A percentile compares a stretch with the other conserved stretches of the same genome.
Conservation (phyloP, 2,888 invertebrate genomes). For the Hydriomena furcata region DNA sequence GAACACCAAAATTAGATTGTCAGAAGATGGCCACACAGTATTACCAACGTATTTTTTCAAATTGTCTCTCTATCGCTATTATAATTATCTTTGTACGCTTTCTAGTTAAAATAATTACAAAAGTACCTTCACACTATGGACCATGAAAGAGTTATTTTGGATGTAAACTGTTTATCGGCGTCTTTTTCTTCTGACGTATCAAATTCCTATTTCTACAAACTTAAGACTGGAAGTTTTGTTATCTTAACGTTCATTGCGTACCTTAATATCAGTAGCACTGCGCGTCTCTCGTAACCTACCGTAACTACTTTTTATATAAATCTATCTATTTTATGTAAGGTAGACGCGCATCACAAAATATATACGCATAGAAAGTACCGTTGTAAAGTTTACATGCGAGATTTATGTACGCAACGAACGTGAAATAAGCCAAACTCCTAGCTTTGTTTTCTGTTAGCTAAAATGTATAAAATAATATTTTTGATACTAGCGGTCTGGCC, state of each 20-base stretch:
- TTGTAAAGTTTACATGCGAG: too few relatives aligned
- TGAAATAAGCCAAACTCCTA: background rate
- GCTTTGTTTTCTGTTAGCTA: constrained; percentile 15
- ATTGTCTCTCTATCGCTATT: constrained; percentile 35
- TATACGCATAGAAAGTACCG: too few relatives aligned
- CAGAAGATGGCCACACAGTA: too few relatives aligned
- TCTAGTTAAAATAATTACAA: constrained; percentile 31
- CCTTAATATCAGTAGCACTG: too few relatives aligned
- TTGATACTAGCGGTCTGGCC: constrained; percentile 63
- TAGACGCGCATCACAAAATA: too few relatives aligned
- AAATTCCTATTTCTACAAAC: constrained; percentile 40
- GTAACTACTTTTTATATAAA: background rate
- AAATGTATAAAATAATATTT: constrained; percentile 37
- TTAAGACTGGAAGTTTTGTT: background rate
- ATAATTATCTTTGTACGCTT: constrained; percentile 49
- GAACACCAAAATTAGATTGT: too few relatives aligned
- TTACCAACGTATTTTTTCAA: constrained; percentile 36
- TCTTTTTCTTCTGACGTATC: constrained; percentile 26
- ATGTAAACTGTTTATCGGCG: constrained; percentile 27
- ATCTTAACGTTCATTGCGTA: constrained; percentile 41
- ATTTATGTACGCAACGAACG: constrained; percentile 3
- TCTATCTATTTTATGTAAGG: too few relatives aligned
- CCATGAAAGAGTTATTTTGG: constrained; percentile 43
- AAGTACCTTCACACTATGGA: constrained; percentile 36
- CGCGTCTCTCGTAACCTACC: background rate